Conservation (phyloP, 2,797 vertebrate genomes). For the Sarcophilus harrisii region DNA sequence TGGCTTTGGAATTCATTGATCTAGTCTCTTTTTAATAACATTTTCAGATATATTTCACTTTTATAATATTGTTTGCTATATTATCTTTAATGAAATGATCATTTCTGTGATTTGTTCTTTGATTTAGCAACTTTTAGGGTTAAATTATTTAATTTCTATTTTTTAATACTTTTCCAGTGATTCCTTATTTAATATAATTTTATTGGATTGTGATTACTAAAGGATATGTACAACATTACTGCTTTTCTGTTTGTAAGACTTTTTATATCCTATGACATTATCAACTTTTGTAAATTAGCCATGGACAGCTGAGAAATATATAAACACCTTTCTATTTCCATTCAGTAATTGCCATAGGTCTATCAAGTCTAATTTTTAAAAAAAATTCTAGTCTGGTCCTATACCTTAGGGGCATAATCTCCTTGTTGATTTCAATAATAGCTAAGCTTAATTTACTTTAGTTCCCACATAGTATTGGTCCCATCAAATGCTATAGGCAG, state of each 20-base stretch:
- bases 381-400: neutral
- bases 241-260: neutral
- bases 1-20: neutral
- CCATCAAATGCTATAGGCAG: neutral
- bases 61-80: neutral
- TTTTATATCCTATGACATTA: neutral
- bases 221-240: neutral
- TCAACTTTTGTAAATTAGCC: neutral
- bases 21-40: neutral
- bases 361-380: neutral
- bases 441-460: neutral
- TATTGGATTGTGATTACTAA: neutral
- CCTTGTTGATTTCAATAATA: neutral
- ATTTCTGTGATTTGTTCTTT: neutral
- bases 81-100: neutral
- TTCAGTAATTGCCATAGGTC: neutral
- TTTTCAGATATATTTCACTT: neutral
- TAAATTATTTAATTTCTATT: neutral
- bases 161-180: neutral
- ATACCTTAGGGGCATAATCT: neutral
- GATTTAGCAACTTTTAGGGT: neutral
- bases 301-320: neutral
- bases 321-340: neutral
- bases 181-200: neutral
- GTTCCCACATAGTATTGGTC: neutral